Conservation (phyloP, 2,888 invertebrate genomes). For the Cyrtodaria siliqua region DNA sequence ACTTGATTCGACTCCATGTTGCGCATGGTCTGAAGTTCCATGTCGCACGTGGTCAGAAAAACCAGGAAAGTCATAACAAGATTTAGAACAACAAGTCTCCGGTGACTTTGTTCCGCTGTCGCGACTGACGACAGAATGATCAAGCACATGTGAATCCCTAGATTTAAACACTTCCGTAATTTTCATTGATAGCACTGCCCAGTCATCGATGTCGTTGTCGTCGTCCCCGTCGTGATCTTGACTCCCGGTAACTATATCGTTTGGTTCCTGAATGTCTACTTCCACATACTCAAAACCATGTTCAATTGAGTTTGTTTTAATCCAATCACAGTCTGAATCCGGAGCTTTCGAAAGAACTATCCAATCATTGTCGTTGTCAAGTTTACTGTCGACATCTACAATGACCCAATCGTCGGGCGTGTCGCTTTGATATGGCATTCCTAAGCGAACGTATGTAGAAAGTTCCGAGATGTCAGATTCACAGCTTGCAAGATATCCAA, state of each 20-base stretch:
- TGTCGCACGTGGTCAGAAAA: no score
- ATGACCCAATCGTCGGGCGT: conserved; percentile 42
- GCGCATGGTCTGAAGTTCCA: no score
- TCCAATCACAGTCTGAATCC: neutral
- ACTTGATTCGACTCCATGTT: no score
- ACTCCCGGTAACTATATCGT: no score
- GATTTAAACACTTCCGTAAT: conserved; percentile 24
- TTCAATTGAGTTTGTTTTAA: no score
- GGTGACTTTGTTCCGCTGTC: conserved; percentile 11
- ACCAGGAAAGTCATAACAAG: no score
- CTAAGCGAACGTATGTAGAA: neutral
- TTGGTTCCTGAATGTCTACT: no score
- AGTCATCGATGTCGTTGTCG: conserved; percentile 24
- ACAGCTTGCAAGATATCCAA: conserved; percentile 39
- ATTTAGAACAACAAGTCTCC: neutral
- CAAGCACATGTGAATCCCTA: neutral
- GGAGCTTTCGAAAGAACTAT: no score
- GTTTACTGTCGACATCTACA: conserved; percentile 11
- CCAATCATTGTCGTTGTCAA: no score
- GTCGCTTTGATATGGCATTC: neutral
- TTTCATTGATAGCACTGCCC: conserved; percentile 48
- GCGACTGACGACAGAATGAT: neutral
- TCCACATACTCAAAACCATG: no score
- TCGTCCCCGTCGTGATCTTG: neutral
- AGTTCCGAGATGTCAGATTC: conserved; percentile 2